phyloP scores from a whole-genome alignment of 2,113 vertebrate species.

The Phyllopteryx taeniolatus region DNA sequence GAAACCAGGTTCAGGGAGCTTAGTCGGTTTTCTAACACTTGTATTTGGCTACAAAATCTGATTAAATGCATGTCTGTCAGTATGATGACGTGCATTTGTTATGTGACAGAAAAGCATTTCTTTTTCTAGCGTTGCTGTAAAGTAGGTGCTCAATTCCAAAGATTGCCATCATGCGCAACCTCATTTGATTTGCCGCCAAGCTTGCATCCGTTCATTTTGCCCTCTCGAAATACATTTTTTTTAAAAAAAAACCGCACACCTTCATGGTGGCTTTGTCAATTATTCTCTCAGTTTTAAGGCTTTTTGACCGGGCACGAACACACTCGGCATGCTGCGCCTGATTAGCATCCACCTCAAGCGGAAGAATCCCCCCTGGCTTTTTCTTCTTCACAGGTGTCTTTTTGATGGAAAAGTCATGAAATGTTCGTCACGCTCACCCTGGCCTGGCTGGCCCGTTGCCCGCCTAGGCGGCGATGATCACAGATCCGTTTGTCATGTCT shows the following conservation, averaged over 20 bases:
- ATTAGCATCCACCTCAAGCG: constrained; percentile 42
- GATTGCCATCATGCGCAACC: too few relatives aligned
- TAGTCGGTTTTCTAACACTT: too few relatives aligned
- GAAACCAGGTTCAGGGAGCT: not conserved
- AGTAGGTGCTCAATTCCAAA: too few relatives aligned
- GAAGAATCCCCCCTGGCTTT: constrained; percentile 8
- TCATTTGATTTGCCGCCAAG: too few relatives aligned
- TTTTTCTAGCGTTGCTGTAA: not conserved
- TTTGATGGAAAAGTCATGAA: constrained; percentile 62
- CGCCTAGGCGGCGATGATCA: not conserved
- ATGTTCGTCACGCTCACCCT: not conserved
- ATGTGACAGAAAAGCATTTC: too few relatives aligned
- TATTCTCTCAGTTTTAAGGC: constrained; percentile 24
- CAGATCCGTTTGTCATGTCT: constrained; percentile 1
- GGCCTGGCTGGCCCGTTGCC: not conserved
- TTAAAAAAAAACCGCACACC: not conserved
- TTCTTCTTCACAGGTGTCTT: constrained; percentile 55
- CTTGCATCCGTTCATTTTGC: not conserved
- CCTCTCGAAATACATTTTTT: too few relatives aligned
- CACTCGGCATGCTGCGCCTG: constrained; percentile 1
- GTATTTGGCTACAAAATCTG: not conserved
- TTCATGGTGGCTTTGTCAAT: constrained; percentile 18
- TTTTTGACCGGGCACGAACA: not conserved
- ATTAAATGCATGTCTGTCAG: not conserved
- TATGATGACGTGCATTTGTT: not conserved